Evolutionary conservation across 2,888 invertebrate genomes (phyloP), one percentile per base, ranked within the genome.

Genomic region (Tortrix viridana): DNA sequence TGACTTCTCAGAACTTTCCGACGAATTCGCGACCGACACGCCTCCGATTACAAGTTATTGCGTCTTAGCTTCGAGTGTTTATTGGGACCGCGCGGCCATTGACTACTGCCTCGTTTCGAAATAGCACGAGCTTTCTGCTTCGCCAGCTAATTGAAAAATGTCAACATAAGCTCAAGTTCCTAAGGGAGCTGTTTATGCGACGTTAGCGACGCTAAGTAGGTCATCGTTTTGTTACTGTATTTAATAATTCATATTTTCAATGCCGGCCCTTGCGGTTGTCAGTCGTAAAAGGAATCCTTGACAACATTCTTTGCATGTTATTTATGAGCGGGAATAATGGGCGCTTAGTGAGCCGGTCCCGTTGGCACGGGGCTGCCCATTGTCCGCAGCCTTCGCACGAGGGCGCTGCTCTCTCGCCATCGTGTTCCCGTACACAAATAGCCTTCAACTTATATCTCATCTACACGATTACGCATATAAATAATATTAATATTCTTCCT

Each of bases 331-430:
- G 71, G 69, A 53, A 78, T 82, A 73, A 76, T 74, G 69, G 69
- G 58, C 48, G 58, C 41, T 67, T 68, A 77, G 76, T 80, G 77
- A 84, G 81, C 79, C 67, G 60, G 73, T 77, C 79, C 82, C 82
- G 79, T 82, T 86, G 75, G 75, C 81, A 75, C 77, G 77, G 74
- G 53, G 74, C 75, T 73, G 70, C 72, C 80, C 80, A 82, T 89
- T 88, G 88, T 86, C 79, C 82, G 65, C 61, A 71, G 88, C 82
- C 89, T 87, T 88, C 37, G 55, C 38, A 16, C 56, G 50, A 57
- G 56, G 62, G 56, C 53, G 53, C 20, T 19, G 41, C 38, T 37
- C 56, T 56, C 61, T 56, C 37, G 16, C 44, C 16, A 32, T 50
- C 2, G 18, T 37, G 49, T 26, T 43, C 20, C 43, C 37, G 20